A percentile compares a stretch with the other conserved stretches of the same genome.
Evolutionary conservation across 2,888 invertebrate genomes (phyloP).

Genomic region (Cephus nigrinus): DNA sequence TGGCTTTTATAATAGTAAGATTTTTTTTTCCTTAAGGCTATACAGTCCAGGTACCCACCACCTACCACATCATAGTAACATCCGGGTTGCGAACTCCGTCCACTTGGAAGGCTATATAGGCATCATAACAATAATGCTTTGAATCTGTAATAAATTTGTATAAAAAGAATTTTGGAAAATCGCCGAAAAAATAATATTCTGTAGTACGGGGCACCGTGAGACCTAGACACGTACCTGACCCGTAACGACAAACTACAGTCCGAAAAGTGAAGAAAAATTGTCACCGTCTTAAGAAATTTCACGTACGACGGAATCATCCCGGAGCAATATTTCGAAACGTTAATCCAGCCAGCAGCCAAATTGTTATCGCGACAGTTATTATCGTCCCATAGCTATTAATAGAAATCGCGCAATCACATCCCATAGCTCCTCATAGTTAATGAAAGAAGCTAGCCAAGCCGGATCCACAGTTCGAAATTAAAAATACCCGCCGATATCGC

Average conservation of each 20-base stretch:
- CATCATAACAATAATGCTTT: neutral
- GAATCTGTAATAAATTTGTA: fast-evolving
- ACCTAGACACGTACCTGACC: neutral
- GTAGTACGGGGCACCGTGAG: neutral
- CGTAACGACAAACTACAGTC: neutral
- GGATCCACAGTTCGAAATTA: no score
- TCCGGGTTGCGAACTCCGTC: neutral
- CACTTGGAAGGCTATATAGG: neutral
- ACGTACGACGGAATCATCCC: neutral
- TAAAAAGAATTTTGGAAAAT: neutral
- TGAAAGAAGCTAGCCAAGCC: no score
- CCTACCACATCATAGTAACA: neutral
- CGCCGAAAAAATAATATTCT: neutral
- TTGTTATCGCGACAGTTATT: neutral
- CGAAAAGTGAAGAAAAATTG: neutral
- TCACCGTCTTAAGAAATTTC: neutral
- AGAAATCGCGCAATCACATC: no score
- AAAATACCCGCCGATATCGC: neutral
- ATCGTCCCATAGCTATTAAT: neutral
- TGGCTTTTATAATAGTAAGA: neutral
- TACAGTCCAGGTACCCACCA: neutral
- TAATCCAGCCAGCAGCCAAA: neutral
- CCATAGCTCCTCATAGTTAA: no score
- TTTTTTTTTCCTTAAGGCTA: neutral
- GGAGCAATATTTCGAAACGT: neutral